These are phyloP conservation scores for Danionella dracula DNA, from an alignment of 2,797 vertebrate genomes.

Conservation along the genomic window DNA sequence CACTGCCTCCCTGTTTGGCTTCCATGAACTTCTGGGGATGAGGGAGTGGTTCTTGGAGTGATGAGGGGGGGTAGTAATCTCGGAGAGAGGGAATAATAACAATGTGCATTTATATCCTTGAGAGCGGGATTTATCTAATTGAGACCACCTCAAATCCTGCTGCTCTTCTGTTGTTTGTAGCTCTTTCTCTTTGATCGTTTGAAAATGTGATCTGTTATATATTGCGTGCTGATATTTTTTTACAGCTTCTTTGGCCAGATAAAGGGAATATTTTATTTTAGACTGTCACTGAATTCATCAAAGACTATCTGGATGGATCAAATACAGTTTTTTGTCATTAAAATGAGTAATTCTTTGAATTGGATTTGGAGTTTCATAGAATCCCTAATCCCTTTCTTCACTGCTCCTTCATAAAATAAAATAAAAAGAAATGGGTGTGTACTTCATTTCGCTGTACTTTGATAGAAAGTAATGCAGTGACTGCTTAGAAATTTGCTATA, in stretches of 20 bases:
- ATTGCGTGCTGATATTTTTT: not conserved
- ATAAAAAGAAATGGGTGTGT: slow-evolving; percentile 6
- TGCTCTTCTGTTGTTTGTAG: not conserved
- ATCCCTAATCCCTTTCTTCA: not conserved
- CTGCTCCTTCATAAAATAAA: not conserved
- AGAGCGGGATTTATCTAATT: slow-evolving; percentile 17
- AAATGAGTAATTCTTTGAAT: too few relatives aligned
- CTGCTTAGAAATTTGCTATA: slow-evolving; percentile 16
- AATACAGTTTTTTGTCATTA: too few relatives aligned
- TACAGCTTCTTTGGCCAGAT: too few relatives aligned
- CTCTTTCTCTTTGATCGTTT: not conserved
- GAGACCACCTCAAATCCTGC: not conserved
- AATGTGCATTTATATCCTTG: slow-evolving; percentile 29
- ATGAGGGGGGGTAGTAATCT: not conserved
- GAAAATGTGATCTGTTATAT: not conserved
- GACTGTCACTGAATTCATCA: too few relatives aligned
- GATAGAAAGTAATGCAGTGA: slow-evolving; percentile 9
- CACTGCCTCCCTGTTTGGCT: slow-evolving; percentile 26
- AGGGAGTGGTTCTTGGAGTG: slow-evolving; percentile 10
- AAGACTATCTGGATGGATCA: too few relatives aligned
- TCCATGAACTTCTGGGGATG: slow-evolving; percentile 22
- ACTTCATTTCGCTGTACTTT: not conserved
- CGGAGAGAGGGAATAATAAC: slow-evolving; percentile 32
- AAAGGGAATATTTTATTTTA: too few relatives aligned
- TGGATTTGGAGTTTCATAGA: too few relatives aligned